Base-by-base conservation (phyloP, 2,888 invertebrate species). In the Hemaris fuciformis region DNA sequence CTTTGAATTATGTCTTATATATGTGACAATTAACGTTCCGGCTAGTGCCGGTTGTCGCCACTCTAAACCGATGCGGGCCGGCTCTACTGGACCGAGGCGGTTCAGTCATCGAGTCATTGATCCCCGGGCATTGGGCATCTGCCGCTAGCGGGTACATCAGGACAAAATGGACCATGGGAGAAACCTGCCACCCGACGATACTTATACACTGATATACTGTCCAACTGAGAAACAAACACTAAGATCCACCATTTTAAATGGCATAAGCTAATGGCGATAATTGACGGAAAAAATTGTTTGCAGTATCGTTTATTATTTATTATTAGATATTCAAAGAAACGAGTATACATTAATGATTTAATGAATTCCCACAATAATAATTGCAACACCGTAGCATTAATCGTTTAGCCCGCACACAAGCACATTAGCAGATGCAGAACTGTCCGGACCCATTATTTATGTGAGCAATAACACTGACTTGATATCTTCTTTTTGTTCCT, bases 21-120 rank as follows among this genome's bases (percentile, higher is more conserved):
- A 72, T 74, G 64, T 69, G 75, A 76, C 85, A 88, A 88, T 89
- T 88, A 84, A 75, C 70, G 64, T 67, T 65, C 74, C 72, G 73
- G 82, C 61, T 69, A 27, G 38, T 65, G 70, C 86, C 77, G 77
- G 88, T 80, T 84, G 43, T 31, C 67, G 72, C 85, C 73, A 79
- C 77, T 73, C 69, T 58, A 63, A 75, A 72, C 85, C 70, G 74
- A 76, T 71, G 68, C 60, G 60, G 64, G 64, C 75, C 79, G 77
- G 83, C 74, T 79, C 65, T 74, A 74, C 81, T 65, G 76, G 85
- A 81, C 77, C 56, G 67, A 83, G 74, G 77, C 79, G 72, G 83
- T 81, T 80, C 71, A 48, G 63, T 71, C 67, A 72, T 65, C 64
- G 66, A 75, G 79, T 76, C 79, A 74, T 78, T 82, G 79, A 77